Evolutionary conservation across 2,888 invertebrate species (phyloP).

Genomic region (Lepidocyrtinus sp.): DNA sequence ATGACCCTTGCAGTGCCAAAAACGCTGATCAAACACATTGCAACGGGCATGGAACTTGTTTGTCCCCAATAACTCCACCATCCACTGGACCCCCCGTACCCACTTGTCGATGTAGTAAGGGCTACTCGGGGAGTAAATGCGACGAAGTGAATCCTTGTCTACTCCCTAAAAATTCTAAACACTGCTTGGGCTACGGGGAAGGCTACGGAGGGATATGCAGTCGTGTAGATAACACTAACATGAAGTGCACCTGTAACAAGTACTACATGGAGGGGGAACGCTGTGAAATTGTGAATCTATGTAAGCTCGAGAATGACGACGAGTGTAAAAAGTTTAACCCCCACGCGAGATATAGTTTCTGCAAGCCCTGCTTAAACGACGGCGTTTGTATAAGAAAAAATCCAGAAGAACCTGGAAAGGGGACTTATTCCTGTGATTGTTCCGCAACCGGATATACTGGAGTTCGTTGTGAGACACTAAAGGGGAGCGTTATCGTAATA

Average conservation of each 20-base stretch:
- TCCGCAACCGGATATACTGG: conserved; percentile 2
- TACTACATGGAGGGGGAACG: neutral
- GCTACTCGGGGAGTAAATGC: conserved; percentile 6
- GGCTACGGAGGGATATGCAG: too few species aligned
- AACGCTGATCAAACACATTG: neutral
- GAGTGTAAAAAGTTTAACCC: neutral
- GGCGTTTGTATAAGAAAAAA: conserved; percentile 1
- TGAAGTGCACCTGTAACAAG: conserved; percentile 11
- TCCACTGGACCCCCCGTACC: neutral
- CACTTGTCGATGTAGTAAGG: conserved; percentile 10
- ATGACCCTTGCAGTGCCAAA: conserved; percentile 12
- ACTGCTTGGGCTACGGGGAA: neutral
- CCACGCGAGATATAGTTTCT: neutral
- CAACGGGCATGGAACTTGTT: conserved; percentile 8
- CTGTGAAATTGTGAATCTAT: conserved; percentile 18
- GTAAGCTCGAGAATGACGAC: neutral
- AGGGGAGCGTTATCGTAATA: conserved; percentile 11
- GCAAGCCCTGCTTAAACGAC: conserved; percentile 23
- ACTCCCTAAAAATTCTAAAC: neutral
- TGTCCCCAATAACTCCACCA: neutral
- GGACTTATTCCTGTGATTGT: conserved; percentile 17
- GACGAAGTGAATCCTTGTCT: conserved; percentile 5
- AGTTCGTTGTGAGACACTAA: neutral
- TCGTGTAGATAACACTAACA: neutral
- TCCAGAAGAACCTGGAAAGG: neutral